phyloP scores from a whole-genome alignment of 30 jellyfish, hydroid and myxozoan genomes.

The Phacellophora camtschatica region DNA sequence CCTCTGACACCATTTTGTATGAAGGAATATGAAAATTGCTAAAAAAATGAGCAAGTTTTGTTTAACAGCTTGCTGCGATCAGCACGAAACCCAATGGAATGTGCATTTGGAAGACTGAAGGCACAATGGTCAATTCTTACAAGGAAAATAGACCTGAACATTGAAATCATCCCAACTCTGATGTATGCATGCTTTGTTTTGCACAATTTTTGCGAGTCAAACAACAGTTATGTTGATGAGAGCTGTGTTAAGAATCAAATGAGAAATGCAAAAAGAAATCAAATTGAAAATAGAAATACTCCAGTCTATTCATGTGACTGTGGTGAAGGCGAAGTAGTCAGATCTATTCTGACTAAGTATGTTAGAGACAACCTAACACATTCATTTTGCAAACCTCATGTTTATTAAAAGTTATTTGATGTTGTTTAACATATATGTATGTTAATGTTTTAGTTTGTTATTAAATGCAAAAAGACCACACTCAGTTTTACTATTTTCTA shows the following conservation, averaged over 20 bases:
- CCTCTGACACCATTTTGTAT: conserved; percentile 59
- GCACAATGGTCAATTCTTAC: conserved; percentile 66
- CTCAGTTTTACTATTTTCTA: too few relatives aligned
- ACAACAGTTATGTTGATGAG: too few relatives aligned
- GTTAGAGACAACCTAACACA: too few relatives aligned
- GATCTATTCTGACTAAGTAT: too few relatives aligned
- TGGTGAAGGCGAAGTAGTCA: too few relatives aligned
- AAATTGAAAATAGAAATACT: neutral
- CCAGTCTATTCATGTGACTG: neutral
- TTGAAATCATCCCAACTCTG: conserved; percentile 42
- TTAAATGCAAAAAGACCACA: too few relatives aligned
- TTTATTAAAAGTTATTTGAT: too few relatives aligned
- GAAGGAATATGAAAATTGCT: conserved; percentile 61
- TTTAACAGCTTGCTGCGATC: conserved; percentile 49
- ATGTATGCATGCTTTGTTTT: conserved; percentile 62
- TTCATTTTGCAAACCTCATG: too few relatives aligned
- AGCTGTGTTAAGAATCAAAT: neutral
- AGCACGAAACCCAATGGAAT: conserved; percentile 73
- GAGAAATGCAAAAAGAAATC: neutral
- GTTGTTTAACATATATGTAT: too few relatives aligned
- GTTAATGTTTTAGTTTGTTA: too few relatives aligned
- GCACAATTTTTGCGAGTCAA: conserved; percentile 73
- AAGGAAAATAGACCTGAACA: conserved; percentile 39
- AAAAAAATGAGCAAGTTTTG: conserved; percentile 37
- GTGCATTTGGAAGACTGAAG: conserved; percentile 79